Evolutionary conservation across 2,888 invertebrate species (phyloP).

Genomic region (Microplitis manilae): DNA sequence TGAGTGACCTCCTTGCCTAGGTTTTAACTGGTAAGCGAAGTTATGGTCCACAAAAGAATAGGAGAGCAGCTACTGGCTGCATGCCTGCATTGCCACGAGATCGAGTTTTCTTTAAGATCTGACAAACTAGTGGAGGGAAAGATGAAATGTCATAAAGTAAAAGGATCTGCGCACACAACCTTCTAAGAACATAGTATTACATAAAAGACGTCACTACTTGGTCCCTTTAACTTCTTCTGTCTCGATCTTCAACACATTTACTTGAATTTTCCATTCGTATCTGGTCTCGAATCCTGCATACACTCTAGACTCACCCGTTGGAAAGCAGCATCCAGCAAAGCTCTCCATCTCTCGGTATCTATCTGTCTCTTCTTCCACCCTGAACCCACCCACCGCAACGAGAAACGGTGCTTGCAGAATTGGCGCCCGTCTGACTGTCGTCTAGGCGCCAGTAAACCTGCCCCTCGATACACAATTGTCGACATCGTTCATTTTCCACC

Average conservation of each 20-base stretch:
- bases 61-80: too few species aligned
- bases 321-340: background rate
- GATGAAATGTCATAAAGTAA: too few species aligned
- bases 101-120: too few species aligned
- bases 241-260: conserved; percentile 16
- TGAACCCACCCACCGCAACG: conserved; percentile 42
- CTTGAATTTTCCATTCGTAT: conserved; percentile 23
- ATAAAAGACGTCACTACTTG: background rate
- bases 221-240: background rate
- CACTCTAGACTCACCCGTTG: conserved; percentile 17
- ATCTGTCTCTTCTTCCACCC: conserved; percentile 37
- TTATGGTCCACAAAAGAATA: too few species aligned
- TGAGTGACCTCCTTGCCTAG: too few species aligned
- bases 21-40: too few species aligned
- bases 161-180: too few species aligned
- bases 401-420: conserved; percentile 61
- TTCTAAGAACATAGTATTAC: background rate
- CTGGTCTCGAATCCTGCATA: background rate
- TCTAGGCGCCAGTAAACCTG: conserved; percentile 69
- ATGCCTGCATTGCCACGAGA: too few species aligned
- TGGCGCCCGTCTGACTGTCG: conserved; percentile 71
- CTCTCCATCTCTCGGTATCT: conserved; percentile 2
- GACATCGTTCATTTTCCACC: conserved; percentile 53
- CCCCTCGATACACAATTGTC: conserved; percentile 53
- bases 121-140: too few species aligned